A percentile compares a stretch with the other conserved stretches of the same genome.
Evolutionary conservation across 1,140 invertebrate genomes (phyloP).

Genomic region (Bombus breviceps): DNA sequence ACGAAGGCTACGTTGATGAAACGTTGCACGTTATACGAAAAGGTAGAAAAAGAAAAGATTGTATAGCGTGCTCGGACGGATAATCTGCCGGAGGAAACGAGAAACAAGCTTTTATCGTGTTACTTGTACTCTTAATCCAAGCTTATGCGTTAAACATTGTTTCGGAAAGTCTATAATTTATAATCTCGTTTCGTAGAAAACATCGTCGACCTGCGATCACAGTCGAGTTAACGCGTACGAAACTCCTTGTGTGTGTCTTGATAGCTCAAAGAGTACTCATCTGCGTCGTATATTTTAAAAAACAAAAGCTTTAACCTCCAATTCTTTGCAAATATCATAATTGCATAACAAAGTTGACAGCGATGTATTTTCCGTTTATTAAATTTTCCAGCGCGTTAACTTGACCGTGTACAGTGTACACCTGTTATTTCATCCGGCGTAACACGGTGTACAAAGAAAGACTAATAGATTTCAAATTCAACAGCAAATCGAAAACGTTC

Average conservation of each 20-base stretch:
- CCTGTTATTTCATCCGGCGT: background rate
- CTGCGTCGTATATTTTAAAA: too few relatives aligned
- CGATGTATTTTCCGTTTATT: background rate
- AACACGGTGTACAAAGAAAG: background rate
- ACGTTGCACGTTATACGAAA: background rate
- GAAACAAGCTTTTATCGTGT: background rate
- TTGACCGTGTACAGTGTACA: background rate
- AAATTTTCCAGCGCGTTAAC: background rate
- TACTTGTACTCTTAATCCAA: background rate
- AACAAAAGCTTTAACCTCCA: background rate
- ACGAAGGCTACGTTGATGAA: too few relatives aligned
- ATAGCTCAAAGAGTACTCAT: too few relatives aligned
- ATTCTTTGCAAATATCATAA: background rate
- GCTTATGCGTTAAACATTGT: background rate
- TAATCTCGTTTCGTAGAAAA: too few relatives aligned
- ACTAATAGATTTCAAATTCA: slow-evolving; percentile 10
- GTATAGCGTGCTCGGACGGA: background rate
- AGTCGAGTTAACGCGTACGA: too few relatives aligned
- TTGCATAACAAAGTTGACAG: background rate
- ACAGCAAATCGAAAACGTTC: background rate
- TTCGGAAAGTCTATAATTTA: background rate
- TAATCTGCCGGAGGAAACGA: background rate
- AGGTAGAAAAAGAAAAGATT: background rate
- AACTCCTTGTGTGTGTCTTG: too few relatives aligned
- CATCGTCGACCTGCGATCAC: too few relatives aligned